Evolutionary conservation across 2,797 vertebrate species (phyloP), one percentile per base, ranked within the genome.

Genomic region (Etheostoma perlongum): DNA sequence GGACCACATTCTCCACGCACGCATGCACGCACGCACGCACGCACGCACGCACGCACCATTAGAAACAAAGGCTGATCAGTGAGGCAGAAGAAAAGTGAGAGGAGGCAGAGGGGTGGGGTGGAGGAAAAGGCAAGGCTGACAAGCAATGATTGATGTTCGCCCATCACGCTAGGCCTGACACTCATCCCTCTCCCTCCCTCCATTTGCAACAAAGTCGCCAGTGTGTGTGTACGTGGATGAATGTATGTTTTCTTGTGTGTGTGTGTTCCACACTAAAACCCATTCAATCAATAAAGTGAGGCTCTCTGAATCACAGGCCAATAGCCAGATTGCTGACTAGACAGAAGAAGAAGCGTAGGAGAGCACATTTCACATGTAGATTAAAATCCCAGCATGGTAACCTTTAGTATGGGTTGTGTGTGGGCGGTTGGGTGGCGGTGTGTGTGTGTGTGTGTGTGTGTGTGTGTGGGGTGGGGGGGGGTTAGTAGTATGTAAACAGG

Each of bases 321-420:
- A 81, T 76, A 86, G 85, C 88, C 90, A 90, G 85, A 91, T 92
- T 89, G 94, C 94, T 95, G 94, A 95, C 91, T 86, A 85, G 92
- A 93, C 94, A 93, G 83, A 90, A 92, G 87, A 81, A 66, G 85
- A 85, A 81, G 85, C 81, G 73, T 79, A 65, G 79, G 72, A 88
- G 85, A 90, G 89, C 89, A 84, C 93, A 93, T 95, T 93, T 92
- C 91, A 93, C 93, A 94, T 94, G 94, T 87, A 95, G 93, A 95
- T 95, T 94, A 94, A 92, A 94, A 92, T 88, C 89, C 77, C 51
- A 61, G 76, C 83, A 74, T 82, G 79, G 87, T 94, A 93, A 93
- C 93, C 94, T 94, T 93, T 92, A 88, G 82, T 47, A 48, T 71
- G 72, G 74, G 71, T 52, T 84, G 73, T 57, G 74, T 68, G 84